Base-by-base conservation (phyloP, 2,797 vertebrate genomes). In the Orestias chungarensis region DNA sequence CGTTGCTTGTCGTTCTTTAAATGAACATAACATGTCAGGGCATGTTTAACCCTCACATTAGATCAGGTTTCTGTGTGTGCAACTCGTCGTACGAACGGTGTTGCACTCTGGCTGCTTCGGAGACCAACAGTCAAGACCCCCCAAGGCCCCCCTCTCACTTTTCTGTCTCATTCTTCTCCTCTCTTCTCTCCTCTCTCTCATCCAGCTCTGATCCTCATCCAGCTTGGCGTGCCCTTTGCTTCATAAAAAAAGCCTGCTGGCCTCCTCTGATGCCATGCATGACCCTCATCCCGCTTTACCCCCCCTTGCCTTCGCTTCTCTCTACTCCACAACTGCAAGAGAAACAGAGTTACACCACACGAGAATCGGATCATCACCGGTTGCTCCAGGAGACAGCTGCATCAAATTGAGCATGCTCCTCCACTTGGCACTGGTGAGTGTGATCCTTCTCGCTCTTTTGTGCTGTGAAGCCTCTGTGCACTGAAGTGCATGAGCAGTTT, bases 161-260 rank as follows among this genome's bases (percentile, higher is more conserved):
- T 64, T 35, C 82, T 59, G 71, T 62, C 66, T 72, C 70, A 61
- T 64, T 72, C 35, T 57, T 65, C 79, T 77, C 65, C 62, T 59
- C 68, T 64, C 78, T 78, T 65, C 79, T 77, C 65, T 64, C 64
- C 68, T 64, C 78, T 78, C 71, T 74, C 84, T 80, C 77, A 61
- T 83, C 79, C 75, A 80, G 66, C 46, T 71, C 77, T 94, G 93
- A 95, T 93, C 79, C 80, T 93, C 75, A 94, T 93, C 73, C 84
- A 74, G 84, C 74, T 76, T 92, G 94, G 89, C 93, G 87, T 93
- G 93, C 90, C 93, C 92, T 94, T 95, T 91, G 86, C 83, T 92
- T 91, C 74, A 74, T 84, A 83, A 71, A 52, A n/a, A 66, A 83
- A 59, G 86, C 86, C 86, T 70, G 80, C 85, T 85, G 78, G 79